These are phyloP conservation scores for Cremastobaeus sp. DNA, from an alignment of 2,888 invertebrate genomes.

Conservation along the genomic window DNA sequence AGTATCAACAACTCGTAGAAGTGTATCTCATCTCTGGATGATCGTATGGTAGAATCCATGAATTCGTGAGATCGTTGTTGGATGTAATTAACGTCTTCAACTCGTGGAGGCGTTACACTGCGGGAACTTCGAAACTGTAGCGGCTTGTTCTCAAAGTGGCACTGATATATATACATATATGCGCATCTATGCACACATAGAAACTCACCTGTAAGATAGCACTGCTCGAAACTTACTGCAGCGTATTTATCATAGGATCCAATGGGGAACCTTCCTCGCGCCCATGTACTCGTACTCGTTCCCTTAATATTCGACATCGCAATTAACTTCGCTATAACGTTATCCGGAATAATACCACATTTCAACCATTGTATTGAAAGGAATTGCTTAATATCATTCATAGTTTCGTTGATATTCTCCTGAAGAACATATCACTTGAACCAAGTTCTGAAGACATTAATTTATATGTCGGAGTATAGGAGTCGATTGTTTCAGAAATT, in stretches of 20 bases:
- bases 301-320: constrained; percentile 37
- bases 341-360: constrained; percentile 14
- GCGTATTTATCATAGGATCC: constrained; percentile 48
- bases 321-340: constrained; percentile 38
- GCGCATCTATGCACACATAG: constrained; percentile 4
- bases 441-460: not conserved
- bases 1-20: constrained; percentile 33
- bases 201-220: constrained; percentile 56
- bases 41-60: constrained; percentile 49
- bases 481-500: no score
- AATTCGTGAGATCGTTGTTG: constrained; percentile 49
- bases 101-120: constrained; percentile 44
- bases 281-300: constrained; percentile 10
- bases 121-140: constrained; percentile 58
- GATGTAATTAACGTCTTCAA: constrained; percentile 59
- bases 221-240: constrained; percentile 46
- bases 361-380: constrained; percentile 2
- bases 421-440: not conserved
- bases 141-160: constrained; percentile 52
- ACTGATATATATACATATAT: constrained; percentile 38
- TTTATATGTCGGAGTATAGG: no score
- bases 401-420: not conserved
- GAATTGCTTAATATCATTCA: no score
- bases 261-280: constrained; percentile 28
- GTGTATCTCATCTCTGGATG: constrained; percentile 52